phyloP scores from a whole-genome alignment of 1,140 invertebrate genomes.

The Acromyrmex echinatior region DNA sequence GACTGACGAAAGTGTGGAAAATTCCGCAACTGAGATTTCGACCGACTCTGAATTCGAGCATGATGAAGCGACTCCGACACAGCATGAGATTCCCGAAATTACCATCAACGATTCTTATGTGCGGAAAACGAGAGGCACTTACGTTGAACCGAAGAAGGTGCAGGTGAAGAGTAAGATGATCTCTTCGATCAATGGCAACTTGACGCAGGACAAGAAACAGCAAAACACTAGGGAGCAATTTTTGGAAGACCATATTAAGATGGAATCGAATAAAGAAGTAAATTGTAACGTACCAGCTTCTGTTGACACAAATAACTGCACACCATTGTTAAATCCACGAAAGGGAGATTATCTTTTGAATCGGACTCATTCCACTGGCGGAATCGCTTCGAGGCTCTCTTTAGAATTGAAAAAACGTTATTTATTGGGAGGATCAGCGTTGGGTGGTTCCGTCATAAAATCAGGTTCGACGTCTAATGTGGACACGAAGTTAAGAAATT shows the following conservation, averaged over 20 bases:
- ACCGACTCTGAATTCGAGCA: conserved; percentile 96
- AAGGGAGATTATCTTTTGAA: conserved; percentile 92
- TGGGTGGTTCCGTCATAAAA: conserved; percentile 90
- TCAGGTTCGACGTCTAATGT: conserved; percentile 94
- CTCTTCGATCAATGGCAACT: conserved; percentile 82
- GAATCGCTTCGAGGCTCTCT: conserved; percentile 94
- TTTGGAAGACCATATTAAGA: conserved; percentile 64
- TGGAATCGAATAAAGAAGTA: conserved; percentile 22
- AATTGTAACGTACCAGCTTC: conserved; percentile 44
- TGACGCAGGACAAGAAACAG: conserved; percentile 61
- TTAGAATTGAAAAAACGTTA: conserved; percentile 95
- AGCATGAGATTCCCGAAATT: conserved; percentile 89
- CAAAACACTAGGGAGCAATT: conserved; percentile 13
- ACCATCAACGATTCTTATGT: conserved; percentile 89
- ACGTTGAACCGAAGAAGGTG: conserved; percentile 87
- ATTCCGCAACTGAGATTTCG: conserved; percentile 95
- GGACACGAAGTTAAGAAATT: conserved; percentile 93
- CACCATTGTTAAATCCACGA: conserved; percentile 86
- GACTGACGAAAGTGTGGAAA: conserved; percentile 89
- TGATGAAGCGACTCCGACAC: conserved; percentile 91
- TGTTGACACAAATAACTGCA: conserved; percentile 77
- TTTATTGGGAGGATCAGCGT: conserved; percentile 89
- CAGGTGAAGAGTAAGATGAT: conserved; percentile 87
- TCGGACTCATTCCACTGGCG: conserved; percentile 94
- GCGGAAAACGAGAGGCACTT: conserved; percentile 86